Base-by-base conservation (phyloP, 2,113 vertebrate species). In the Eulemur macaco region DNA sequence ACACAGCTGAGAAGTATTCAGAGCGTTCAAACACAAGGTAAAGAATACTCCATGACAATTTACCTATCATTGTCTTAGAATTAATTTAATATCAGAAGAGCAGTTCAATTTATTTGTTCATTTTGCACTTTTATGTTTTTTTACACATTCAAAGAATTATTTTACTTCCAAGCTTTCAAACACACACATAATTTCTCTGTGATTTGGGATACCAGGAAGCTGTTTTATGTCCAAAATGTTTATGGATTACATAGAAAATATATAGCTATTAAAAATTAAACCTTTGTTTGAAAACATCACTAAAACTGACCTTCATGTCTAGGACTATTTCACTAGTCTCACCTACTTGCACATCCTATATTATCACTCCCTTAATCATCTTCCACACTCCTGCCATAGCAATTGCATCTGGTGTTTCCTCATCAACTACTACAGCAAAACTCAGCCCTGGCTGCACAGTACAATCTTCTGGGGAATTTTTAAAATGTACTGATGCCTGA, bases 101-200 rank as follows among this genome's bases (percentile, higher is more conserved):
- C 29, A 95, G 80, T 96, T 97, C n/a, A 83, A 95, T 97, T 97
- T 88, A 94, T 93, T 94, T 96, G 21, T 90, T 97, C 93, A 95
- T 97, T 95, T 97, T 86, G 86, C 37, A 94, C 97, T 97, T 96
- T 34, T 96, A 88, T 97, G 81, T 91, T 92, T 69, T 91, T 56
- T 94, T 95, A 87, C 82, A 85, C 85, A 95, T 94, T 83, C n/a
- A 8, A 95, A 96, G 80, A 69, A 58, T 11, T 83, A 66, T 96
- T 97, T 98, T 88, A 84, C 96, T 97, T 90, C 74, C 25, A 96
- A 78, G 42, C 77, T 96, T 93, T 71, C 20, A 94, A 96, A 96
- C 96, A 96, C 86, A 96, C 88, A 66, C 60, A 82, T 96, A 96
- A 93, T 97, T 92, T 94, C 88, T 97, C 90, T 92, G 71, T 89